phyloP scores from a whole-genome alignment of 2,797 vertebrate species.

The Poecilia wingei region DNA sequence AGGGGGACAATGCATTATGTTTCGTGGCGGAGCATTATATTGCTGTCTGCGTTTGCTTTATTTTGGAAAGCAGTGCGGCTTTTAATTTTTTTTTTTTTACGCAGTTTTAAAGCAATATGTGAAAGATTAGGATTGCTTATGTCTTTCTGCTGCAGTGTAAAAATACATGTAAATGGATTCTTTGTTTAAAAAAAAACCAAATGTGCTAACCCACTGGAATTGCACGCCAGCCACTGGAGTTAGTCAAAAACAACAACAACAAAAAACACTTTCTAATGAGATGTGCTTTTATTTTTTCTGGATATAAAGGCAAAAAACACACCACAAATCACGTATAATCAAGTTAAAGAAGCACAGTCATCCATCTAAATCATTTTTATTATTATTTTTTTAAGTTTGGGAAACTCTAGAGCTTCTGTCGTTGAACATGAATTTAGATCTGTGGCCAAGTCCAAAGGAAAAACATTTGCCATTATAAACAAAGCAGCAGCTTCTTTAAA shows the following conservation, averaged over 20 bases:
- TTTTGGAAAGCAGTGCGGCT: not conserved
- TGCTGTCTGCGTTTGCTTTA: constrained; percentile 24
- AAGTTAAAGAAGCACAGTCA: not conserved
- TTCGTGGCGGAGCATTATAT: constrained; percentile 17
- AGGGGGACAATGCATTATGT: constrained; percentile 37
- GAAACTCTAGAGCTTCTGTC: not conserved
- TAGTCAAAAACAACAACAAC: too few relatives aligned
- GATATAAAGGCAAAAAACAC: not conserved
- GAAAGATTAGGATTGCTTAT: not conserved
- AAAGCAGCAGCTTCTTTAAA: not conserved
- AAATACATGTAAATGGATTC: not conserved
- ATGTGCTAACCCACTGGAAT: not conserved
- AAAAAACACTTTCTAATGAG: not conserved
- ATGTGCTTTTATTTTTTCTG: not conserved
- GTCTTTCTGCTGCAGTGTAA: not conserved
- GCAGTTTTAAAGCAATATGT: not conserved
- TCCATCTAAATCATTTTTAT: not conserved
- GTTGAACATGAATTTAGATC: not conserved
- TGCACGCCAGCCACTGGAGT: not conserved
- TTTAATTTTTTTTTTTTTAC: not conserved
- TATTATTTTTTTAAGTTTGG: not conserved
- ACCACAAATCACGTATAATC: not conserved
- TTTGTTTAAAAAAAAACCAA: not conserved
- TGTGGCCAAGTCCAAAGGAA: not conserved
- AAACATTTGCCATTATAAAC: not conserved